Percentiles rank a stretch among this genome's conserved stretches.
These are phyloP conservation scores for Eidolon helvum DNA, from an alignment of 2,113 vertebrate genomes.

Conservation along the genomic window DNA sequence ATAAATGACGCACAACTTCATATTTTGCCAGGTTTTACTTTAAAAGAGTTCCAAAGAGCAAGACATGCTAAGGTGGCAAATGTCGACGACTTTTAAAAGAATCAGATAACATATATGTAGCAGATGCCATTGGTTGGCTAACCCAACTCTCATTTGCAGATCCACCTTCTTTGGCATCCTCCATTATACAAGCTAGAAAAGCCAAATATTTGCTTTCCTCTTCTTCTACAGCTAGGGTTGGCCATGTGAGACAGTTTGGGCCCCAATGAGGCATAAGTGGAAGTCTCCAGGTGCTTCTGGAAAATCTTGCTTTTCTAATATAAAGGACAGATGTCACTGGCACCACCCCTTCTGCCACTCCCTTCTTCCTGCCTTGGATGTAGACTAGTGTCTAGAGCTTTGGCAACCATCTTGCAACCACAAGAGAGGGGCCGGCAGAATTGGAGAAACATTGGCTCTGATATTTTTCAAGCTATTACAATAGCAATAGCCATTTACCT, in stretches of 20 bases:
- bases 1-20: neutral
- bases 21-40: slow-evolving; percentile 46
- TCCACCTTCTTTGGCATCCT: neutral
- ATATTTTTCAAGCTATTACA: neutral
- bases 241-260: neutral
- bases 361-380: neutral
- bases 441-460: neutral
- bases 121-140: neutral
- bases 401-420: neutral
- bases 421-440: neutral
- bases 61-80: neutral
- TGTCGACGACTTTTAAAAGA: neutral
- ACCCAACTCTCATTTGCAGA: neutral
- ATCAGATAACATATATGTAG: neutral
- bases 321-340: neutral
- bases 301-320: neutral
- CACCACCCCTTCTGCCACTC: neutral
- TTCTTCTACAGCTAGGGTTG: neutral
- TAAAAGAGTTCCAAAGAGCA: slow-evolving; percentile 8
- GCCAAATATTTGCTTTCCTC: neutral
- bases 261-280: neutral
- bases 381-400: neutral
- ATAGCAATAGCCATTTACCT: neutral
- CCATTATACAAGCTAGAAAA: neutral
- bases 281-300: neutral